Base-by-base conservation (phyloP, 1,140 invertebrate genomes). In the Papilio xuthus region DNA sequence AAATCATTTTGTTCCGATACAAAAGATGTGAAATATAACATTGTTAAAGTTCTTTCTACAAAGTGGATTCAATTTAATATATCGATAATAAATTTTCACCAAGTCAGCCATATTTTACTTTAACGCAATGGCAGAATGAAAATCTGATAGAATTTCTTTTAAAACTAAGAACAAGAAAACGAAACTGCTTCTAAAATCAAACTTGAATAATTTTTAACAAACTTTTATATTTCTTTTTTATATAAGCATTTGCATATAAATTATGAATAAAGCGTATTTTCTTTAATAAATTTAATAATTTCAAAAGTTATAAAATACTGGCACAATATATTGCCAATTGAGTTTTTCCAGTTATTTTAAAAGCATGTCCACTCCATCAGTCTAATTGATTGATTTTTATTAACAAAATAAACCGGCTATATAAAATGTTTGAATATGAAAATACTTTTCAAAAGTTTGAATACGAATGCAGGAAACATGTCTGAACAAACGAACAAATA, bases 91-190 rank as follows among this genome's bases (percentile, higher is more conserved):
- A 60, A 60, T 60, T 60, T 26, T 60, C 56, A 60, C 20, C 56
- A 26, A 26, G 23, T 60, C 56, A 23, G 50, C 56, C 56, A 60
- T 60, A 60, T 26, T 60, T 60, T 60, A 60, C 56, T 60, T 60
- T 60, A 60, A 60, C 56, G n/a, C 56, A 60, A 60, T 26, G 56
- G 23, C 23, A n/a, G 56, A 60, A 26, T 60, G 23, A 20, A 60
- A 26, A 0, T 26, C 56, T 60, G 23, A 60, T 9, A 8, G 20
- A 23, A 60, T 26, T 23, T 12, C 20, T 20, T 23, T 60, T 60
- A n/a, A 60, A 60, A 60, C 56, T 53, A 12, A 26, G 23, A 60
- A 26, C 8, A n/a, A n/a, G n/a, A n/a, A n/a, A n/a, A 23, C 8
- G 9, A 23, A 20, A 23, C 7, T 6, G 7, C 0, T 12, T 60